Base-by-base conservation (phyloP, 2,113 vertebrate genomes). In the Electrona antarctica region DNA sequence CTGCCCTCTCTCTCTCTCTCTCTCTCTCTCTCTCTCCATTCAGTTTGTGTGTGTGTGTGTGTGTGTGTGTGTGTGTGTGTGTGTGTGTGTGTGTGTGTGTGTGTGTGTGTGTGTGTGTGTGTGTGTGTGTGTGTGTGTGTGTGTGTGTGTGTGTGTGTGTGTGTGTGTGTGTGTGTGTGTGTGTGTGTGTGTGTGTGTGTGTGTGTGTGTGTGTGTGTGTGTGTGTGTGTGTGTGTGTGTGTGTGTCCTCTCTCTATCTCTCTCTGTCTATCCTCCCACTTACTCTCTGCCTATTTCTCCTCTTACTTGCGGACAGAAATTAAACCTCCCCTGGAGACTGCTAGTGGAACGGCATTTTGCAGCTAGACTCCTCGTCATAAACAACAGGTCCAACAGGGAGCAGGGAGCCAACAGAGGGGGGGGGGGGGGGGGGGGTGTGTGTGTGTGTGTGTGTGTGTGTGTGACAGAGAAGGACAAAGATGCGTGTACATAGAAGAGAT, bases 321-420 rank as follows among this genome's bases (percentile, higher is more conserved):
- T 6, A 66, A 77, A 56, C 41, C 41, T 69, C 33, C 54, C 71
- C 60, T 58, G 55, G 47, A 14, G 50, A 45, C 59, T 64, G 60
- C 54, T 69, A 11, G 59, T 45, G 56, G 50, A 14, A 45, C 41
- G 13, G 59, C 59, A 46, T 71, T 41, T 9, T 71, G 59, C n/a
- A 12, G 59, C 49, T 47, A 48, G 54, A 48, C 51, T 12, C 29
- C 13, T 45, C 66, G 47, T 71, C 68, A 77, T 77, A 46, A 78
- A 41, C 41, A 13, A 52, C 64, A 9, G 9, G n/a, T 49, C 60
- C 55, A 7, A 49, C 2, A 5, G 69, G n/a, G 50, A 74, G 46
- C 59, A 48, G 60, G 54, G n/a, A 47, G 72, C 33, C 60, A 48
- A 64, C 50, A 69, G 60, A 46, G 6, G 70, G 55, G 74, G 56